Evolutionary conservation across 2,113 vertebrate genomes (phyloP).

Genomic region (Phalacrocorax carbo): DNA sequence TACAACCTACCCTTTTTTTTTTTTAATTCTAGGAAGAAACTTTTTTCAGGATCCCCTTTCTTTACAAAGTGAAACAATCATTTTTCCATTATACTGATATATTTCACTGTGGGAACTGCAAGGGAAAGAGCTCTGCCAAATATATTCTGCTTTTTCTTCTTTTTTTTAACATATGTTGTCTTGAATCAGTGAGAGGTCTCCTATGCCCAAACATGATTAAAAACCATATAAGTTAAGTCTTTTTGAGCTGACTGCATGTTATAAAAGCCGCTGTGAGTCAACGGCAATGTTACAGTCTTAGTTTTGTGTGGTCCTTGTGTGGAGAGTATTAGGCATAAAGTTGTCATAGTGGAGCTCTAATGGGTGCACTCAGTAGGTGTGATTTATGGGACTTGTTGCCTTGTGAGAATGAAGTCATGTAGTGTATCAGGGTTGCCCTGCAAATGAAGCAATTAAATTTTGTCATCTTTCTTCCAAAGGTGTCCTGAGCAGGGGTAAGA

Average conservation of each 20-base stretch:
- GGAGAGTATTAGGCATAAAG: constrained; percentile 44
- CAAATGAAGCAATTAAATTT: constrained; percentile 29
- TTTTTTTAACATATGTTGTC: not conserved
- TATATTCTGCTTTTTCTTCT: not conserved
- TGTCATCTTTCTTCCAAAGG: constrained; percentile 20
- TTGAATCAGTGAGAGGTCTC: constrained; percentile 58
- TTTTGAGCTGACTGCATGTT: constrained; percentile 51
- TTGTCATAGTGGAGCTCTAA: constrained; percentile 33
- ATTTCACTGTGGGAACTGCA: not conserved
- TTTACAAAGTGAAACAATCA: not conserved
- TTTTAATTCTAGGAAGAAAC: not conserved
- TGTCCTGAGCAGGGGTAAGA: not conserved
- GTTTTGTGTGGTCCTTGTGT: constrained; percentile 75
- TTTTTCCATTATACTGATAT: not conserved
- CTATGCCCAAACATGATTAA: constrained; percentile 68
- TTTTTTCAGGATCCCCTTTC: not conserved
- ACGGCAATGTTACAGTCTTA: constrained; percentile 64
- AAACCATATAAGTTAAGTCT: constrained; percentile 54
- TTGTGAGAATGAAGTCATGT: constrained; percentile 24
- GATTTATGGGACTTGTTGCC: constrained; percentile 3
- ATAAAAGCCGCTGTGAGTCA: constrained; percentile 70
- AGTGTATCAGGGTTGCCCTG: not conserved
- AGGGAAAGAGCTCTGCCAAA: not conserved
- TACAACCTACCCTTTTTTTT: not conserved
- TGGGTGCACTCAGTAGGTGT: constrained; percentile 20